Evolutionary conservation across 1,140 invertebrate species (phyloP).

Genomic region (Neodiprion fabricii): DNA sequence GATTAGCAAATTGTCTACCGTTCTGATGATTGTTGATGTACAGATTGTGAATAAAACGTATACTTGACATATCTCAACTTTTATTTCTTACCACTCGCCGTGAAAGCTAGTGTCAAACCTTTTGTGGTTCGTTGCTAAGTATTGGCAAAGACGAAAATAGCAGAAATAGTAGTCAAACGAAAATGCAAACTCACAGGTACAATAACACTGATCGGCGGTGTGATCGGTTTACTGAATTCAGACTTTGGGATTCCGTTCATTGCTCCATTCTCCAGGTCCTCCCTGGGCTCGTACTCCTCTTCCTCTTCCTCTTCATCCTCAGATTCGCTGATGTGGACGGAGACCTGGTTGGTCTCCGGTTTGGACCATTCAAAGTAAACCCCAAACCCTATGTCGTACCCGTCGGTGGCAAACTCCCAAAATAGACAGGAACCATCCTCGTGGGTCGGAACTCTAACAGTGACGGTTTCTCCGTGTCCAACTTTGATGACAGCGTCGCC

Average conservation of each 20-base stretch:
- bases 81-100: too few species aligned
- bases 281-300: constrained; percentile 74
- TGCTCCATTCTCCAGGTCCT: constrained; percentile 62
- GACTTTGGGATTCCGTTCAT: constrained; percentile 43
- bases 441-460: constrained; percentile 97
- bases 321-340: constrained; percentile 89
- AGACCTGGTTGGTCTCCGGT: constrained; percentile 81
- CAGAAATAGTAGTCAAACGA: neutral
- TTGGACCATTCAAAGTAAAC: constrained; percentile 98
- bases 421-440: constrained; percentile 93
- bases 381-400: constrained; percentile 98
- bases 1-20: too few species aligned
- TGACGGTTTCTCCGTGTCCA: constrained; percentile 97
- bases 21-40: too few species aligned
- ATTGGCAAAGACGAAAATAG: too few species aligned
- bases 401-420: constrained; percentile 99
- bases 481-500: constrained; percentile 95
- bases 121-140: too few species aligned
- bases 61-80: too few species aligned
- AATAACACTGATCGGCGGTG: constrained; percentile 55
- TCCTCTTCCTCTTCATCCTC: constrained; percentile 90
- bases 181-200: constrained; percentile 50
- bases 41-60: too few species aligned
- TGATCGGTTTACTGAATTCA: constrained; percentile 46
- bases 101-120: too few species aligned